Percentiles rank a stretch among this genome's conserved stretches.
Evolutionary conservation across 1,140 invertebrate species (phyloP).

Genomic region (Dendroctonus ponderosae): DNA sequence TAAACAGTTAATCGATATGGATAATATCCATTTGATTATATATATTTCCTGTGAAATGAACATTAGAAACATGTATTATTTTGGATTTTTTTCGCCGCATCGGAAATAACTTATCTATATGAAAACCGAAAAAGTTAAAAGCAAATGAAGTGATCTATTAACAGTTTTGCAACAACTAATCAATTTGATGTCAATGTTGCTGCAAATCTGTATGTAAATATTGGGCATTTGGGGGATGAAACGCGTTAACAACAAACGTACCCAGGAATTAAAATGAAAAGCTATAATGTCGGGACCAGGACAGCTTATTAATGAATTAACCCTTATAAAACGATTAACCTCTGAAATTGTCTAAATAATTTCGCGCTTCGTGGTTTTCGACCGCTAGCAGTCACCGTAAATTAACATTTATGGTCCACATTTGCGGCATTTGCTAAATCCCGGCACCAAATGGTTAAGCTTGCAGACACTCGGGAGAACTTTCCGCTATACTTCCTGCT

Average conservation of each 20-base stretch:
- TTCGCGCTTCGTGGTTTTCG: conserved; percentile 21
- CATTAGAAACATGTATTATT: too few species aligned
- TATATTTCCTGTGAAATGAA: too few species aligned
- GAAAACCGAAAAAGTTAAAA: too few species aligned
- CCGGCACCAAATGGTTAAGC: conserved; percentile 14
- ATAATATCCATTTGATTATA: too few species aligned
- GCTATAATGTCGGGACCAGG: not conserved
- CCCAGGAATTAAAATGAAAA: conserved; percentile 1
- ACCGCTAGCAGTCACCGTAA: conserved; percentile 22
- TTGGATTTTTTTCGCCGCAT: too few species aligned
- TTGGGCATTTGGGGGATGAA: too few species aligned
- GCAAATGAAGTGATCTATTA: too few species aligned
- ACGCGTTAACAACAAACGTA: not conserved
- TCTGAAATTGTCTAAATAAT: conserved; percentile 23
- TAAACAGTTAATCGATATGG: too few species aligned
- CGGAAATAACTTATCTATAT: too few species aligned
- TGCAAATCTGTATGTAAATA: too few species aligned
- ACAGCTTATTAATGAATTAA: conserved; percentile 17
- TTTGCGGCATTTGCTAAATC: conserved; percentile 21
- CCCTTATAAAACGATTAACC: conserved; percentile 20
- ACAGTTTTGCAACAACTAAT: too few species aligned
- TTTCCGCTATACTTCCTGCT: not conserved
- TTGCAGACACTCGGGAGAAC: not conserved
- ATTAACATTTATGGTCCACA: conserved; percentile 25
- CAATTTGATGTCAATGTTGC: too few species aligned